These are phyloP conservation scores for Pachycephus smyrnensis DNA, from an alignment of 2,888 invertebrate genomes.

Conservation along the genomic window DNA sequence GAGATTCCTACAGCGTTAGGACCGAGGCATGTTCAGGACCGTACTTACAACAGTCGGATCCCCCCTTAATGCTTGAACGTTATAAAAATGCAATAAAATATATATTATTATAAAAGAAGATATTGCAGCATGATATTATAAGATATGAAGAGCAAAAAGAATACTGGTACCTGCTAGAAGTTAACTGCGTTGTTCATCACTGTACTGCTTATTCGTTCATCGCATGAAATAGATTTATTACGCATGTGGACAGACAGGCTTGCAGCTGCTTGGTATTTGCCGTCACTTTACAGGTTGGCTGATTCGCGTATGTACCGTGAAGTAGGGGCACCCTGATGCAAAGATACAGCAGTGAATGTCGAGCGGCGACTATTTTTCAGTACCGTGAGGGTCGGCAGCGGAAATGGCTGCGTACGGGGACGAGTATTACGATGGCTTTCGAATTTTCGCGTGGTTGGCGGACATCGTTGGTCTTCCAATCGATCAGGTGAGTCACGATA, in stretches of 20 bases:
- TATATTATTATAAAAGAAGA: neutral
- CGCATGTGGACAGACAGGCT: neutral
- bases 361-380: constrained; percentile 1
- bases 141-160: neutral
- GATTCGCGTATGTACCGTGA: neutral
- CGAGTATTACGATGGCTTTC: constrained; percentile 78
- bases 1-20: neutral
- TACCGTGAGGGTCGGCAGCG: constrained; percentile 21
- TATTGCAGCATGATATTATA: neutral
- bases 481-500: constrained; percentile 78
- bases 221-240: neutral
- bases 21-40: neutral
- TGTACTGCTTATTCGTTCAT: neutral
- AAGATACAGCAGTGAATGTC: neutral
- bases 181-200: neutral
- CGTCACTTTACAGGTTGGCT: neutral
- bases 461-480: constrained; percentile 78
- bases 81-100: neutral
- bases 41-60: neutral
- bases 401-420: constrained; percentile 49
- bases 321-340: neutral
- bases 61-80: neutral
- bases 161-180: neutral
- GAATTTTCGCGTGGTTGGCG: constrained; percentile 77
- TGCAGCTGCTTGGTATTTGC: neutral